These are phyloP conservation scores for Mimas tiliae DNA, from an alignment of 2,888 invertebrate species.

Conservation along the genomic window DNA sequence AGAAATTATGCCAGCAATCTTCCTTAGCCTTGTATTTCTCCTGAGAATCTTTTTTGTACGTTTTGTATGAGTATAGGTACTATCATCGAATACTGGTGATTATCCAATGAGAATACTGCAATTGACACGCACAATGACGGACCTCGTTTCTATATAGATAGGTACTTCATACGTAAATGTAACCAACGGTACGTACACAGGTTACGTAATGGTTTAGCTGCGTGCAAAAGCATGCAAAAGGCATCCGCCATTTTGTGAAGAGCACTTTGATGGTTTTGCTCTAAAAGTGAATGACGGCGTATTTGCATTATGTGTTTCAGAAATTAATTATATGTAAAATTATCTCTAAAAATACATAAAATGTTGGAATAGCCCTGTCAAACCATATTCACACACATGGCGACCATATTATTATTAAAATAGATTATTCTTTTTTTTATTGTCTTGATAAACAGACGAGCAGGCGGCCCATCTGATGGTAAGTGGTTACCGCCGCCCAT, in stretches of 20 bases:
- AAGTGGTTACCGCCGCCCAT: too few species aligned
- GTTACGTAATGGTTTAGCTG: conserved; percentile 62
- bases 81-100: conserved; percentile 51
- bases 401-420: too few species aligned
- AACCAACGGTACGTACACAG: conserved; percentile 49
- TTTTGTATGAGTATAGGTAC: conserved; percentile 56
- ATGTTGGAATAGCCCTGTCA: too few species aligned
- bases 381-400: too few species aligned
- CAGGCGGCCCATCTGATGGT: too few species aligned
- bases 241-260: conserved; percentile 76
- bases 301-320: conserved; percentile 48
- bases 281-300: conserved; percentile 66
- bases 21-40: conserved; percentile 63
- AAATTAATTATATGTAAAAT: conserved; percentile 17
- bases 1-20: neutral
- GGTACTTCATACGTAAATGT: conserved; percentile 44
- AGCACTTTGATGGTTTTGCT: conserved; percentile 66
- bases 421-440: too few species aligned
- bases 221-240: conserved; percentile 58
- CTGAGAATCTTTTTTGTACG: conserved; percentile 60
- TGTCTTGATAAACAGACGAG: too few species aligned
- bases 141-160: conserved; percentile 58
- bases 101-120: conserved; percentile 68
- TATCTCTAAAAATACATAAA: neutral
- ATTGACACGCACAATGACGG: conserved; percentile 71